Evolutionary conservation across 2,888 invertebrate genomes (phyloP), one percentile per base, ranked within the genome.

Genomic region (Melanargia galathea): DNA sequence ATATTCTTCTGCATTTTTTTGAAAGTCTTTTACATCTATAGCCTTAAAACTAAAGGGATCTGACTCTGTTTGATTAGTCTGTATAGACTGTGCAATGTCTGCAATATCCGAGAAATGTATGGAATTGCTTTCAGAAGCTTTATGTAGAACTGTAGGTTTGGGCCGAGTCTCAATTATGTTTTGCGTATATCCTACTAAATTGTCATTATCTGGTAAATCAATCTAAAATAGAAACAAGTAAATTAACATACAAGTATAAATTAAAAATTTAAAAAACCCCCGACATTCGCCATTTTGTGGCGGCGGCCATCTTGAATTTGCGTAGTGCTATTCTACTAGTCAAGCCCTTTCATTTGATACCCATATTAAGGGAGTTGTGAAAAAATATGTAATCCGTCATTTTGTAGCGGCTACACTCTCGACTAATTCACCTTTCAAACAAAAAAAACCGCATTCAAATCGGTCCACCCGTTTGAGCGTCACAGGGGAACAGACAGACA

Each of bases 81-180:
- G 49, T 71, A 68, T 52, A 67, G 62, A 30, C 70, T 69, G n/a
- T n/a, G n/a, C n/a, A 20, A 81, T 60, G 66, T 82, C 80, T 60
- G 77, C 77, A 63, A 82, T 77, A 18, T 77, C 76, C 43, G 83
- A 82, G 48, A 74, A 76, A 2, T 75, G 79, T 56, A 80, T 38
- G 60, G 78, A 81, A 26, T 69, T 71, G 62, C 67, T 65, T 38
- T 67, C 67, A 40, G 65, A 40, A 30, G 38, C 20, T 35, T 13
- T 62, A 11, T 18, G 10, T 18, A 30, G 18, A 51, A 5, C 16
- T 30, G 11, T 7, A 26, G 10, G 20, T 45, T 45, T 20, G 20
- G 7, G 16, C n/a, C 16, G 51, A 11, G 16, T 11, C 13, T 11
- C 4, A 13, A 33, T 30, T 35, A 40, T 2, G 20, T 40, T 35